Base-by-base conservation (phyloP, 2,113 vertebrate species). In the Nipponia nippon region DNA sequence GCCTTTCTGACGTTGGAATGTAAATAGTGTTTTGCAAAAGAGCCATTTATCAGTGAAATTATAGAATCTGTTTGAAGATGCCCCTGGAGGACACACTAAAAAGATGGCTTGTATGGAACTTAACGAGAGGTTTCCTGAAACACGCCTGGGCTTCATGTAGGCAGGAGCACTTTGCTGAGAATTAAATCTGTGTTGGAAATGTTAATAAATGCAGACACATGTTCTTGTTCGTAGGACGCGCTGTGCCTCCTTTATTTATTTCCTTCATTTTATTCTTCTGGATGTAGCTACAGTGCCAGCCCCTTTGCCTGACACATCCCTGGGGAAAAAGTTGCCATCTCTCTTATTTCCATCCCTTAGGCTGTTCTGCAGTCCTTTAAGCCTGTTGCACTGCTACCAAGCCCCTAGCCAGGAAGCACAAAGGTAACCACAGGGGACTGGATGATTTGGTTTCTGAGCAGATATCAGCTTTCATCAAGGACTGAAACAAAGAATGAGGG, bases 171-270 rank as follows among this genome's bases (percentile, higher is more conserved):
- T 87, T 96, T 91, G 91, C 87, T 3, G 97, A 95, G 97, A 98
- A 98, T 98, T 98, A 98, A 98, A 98, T 91, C 92, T 20, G 85
- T n/a, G 20, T 89, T 97, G 98, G 96, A 98, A 98, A 98, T 98
- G 98, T 98, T 98, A 98, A 98, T 98, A 98, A 98, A 98, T 98
- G 98, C 98, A 98, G 96, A 97, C 98, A 98, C 98, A 98, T 98
- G 98, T 98, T 98, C 98, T 66, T 97, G 95, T 98, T 98, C 97
- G 97, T 98, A 97, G 96, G 90, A 94, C 77, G 53, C 72, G 46
- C 90, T 95, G 97, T 98, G 97, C 97, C 97, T 97, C 95, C 90
- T 98, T 95, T 83, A 98, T 97, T 97, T 95, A 91, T 96, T 91
- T 80, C 89, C 87, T 91, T 91, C 58, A 83, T 92, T 93, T 93